Base-by-base conservation (phyloP, 2,797 vertebrate genomes). In the Rhynchotus rufescens region DNA sequence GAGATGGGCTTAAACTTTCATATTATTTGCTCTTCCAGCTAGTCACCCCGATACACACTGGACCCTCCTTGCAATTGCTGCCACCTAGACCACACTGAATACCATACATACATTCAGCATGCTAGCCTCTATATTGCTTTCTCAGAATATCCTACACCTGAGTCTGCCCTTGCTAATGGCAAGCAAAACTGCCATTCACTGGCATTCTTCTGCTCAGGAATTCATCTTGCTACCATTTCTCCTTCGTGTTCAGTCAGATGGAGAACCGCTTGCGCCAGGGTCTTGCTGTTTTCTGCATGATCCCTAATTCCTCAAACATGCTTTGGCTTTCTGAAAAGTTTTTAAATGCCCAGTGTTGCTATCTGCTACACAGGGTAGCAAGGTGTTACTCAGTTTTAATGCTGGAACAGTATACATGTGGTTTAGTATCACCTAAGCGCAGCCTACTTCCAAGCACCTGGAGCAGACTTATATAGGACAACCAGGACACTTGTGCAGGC, bases 371-470 rank as follows among this genome's bases (percentile, higher is more conserved):
- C 34, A 56, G 56, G 64, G 52, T 30, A 73, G n/a, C 21, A 52
- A 73, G 60, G 36, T 79, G 71, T 57, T 89, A 30, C 52, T 67
- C 47, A 44, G 22, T 26, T 67, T 71, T 23, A 75, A 60, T 52
- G 51, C 49, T 80, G 30, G 38, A 78, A 66, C 56, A 74, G 60
- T 30, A 47, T 59, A 38, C 44, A 49, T 61, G 42, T 64, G 64
- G 75, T 47, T 74, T 72, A 56, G 9, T 49, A 64, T 75, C 87
- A 90, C 62, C 65, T 32, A 44, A 73, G 69, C 5, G 5, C 5
- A 57, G 40, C 73, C 76, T 73, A 60, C 42, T 92, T 86, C 67
- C 49, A 86, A 91, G 80, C 68, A 77, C 54, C 54, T 80, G n/a
- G 25, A 38, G 87, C 16, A 79, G 22, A 51, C 32, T 68, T 71